phyloP scores from a whole-genome alignment of 2,888 invertebrate genomes.

The Rotaria macrura region DNA sequence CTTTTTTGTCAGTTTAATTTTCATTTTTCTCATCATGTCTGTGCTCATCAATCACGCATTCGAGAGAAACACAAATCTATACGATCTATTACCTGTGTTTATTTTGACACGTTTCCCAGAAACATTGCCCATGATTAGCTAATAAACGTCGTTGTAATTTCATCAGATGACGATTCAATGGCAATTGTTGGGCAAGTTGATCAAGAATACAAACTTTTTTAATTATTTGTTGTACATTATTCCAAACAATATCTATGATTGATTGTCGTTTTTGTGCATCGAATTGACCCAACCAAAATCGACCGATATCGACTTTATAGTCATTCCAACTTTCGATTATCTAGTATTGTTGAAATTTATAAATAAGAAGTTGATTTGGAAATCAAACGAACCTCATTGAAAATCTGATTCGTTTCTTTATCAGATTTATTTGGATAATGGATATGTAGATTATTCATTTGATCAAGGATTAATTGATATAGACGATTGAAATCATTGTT shows the following conservation, averaged over 20 bases:
- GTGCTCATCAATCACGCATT: no score
- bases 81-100: constrained; percentile 14
- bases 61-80: background rate
- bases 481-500: background rate
- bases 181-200: constrained; percentile 42
- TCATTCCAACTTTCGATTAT: constrained; percentile 49
- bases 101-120: constrained; percentile 47
- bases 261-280: constrained; percentile 48
- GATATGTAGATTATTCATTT: background rate
- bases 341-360: constrained; percentile 45
- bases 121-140: constrained; percentile 49
- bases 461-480: background rate
- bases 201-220: constrained; percentile 42
- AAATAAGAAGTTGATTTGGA: no score
- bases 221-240: constrained; percentile 45
- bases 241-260: constrained; percentile 42
- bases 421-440: background rate
- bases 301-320: constrained; percentile 48
- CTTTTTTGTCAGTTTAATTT: no score
- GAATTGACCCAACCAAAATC: constrained; percentile 49
- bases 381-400: background rate
- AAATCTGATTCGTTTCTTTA: background rate
- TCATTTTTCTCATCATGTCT: no score
- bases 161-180: constrained; percentile 43
- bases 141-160: constrained; percentile 47